Conservation (phyloP, 1,140 invertebrate species). For the Sinella curviseta region DNA sequence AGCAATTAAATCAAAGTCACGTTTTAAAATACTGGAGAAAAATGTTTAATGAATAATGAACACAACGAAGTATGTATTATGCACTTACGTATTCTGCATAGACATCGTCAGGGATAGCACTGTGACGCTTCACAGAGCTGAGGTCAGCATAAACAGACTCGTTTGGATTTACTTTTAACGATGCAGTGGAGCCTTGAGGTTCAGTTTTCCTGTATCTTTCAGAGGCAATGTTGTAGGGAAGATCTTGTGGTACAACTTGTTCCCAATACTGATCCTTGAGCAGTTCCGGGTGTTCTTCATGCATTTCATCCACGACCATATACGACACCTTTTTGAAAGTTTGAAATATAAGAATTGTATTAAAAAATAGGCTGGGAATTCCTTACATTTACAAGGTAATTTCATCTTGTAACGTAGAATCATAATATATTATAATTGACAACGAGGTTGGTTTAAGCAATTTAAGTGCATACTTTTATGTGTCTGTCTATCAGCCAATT, state of each 20-base stretch:
- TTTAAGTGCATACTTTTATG: slow-evolving; percentile 68
- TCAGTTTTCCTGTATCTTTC: slow-evolving; percentile 77
- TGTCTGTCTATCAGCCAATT: slow-evolving; percentile 87
- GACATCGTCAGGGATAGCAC: slow-evolving; percentile 68
- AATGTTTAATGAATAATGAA: neutral
- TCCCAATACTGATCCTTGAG: slow-evolving; percentile 87
- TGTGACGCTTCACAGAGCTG: slow-evolving; percentile 57
- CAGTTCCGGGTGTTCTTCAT: slow-evolving; percentile 84
- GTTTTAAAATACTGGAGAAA: neutral
- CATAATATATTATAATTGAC: too few species aligned
- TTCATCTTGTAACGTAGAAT: too few species aligned
- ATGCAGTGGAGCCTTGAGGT: slow-evolving; percentile 79
- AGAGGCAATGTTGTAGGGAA: slow-evolving; percentile 81
- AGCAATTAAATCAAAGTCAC: neutral
- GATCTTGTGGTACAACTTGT: slow-evolving; percentile 80
- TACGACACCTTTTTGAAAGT: slow-evolving; percentile 69
- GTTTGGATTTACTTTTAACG: slow-evolving; percentile 77
- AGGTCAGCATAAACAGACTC: slow-evolving; percentile 78
- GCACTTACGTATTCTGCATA: slow-evolving; percentile 75
- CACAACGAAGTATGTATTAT: neutral
- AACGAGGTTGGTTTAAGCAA: neutral
- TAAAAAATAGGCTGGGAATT: slow-evolving; percentile 29
- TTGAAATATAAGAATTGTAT: too few species aligned
- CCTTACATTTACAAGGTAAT: too few species aligned
- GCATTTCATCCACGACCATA: slow-evolving; percentile 89